A percentile compares a stretch with the other conserved stretches of the same genome.
Evolutionary conservation across 2,113 vertebrate genomes (phyloP).

Genomic region (Mobula birostris): DNA sequence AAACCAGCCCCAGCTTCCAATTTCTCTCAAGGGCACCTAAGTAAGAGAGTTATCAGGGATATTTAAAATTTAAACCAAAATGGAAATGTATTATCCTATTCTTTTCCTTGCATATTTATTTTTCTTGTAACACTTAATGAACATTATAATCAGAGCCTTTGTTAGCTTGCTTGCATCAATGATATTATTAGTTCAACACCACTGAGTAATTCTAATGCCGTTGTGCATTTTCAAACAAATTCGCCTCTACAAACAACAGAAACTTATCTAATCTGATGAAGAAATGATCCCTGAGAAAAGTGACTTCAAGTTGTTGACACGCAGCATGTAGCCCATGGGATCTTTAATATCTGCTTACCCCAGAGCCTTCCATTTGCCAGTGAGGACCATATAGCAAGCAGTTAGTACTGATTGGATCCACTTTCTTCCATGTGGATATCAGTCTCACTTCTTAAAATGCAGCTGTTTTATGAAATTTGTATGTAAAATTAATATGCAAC

Average conservation of each 20-base stretch:
- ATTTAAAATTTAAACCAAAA: not conserved
- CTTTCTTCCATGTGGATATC: no score
- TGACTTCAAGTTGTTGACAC: not conserved
- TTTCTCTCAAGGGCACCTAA: not conserved
- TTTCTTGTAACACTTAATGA: not conserved
- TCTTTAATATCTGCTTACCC: no score
- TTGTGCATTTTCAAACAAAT: not conserved
- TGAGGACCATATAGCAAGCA: no score
- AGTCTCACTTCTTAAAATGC: no score
- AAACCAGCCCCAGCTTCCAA: no score
- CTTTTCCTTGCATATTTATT: not conserved
- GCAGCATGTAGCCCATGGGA: no score
- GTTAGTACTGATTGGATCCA: no score
- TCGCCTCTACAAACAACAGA: not conserved
- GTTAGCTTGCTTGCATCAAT: not conserved
- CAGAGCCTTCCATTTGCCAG: no score
- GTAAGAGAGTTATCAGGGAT: not conserved
- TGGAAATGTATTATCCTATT: constrained; percentile 2
- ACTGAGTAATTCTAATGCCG: not conserved
- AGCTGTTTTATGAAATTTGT: no score
- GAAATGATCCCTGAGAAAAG: not conserved
- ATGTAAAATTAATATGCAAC: no score
- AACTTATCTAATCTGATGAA: not conserved
- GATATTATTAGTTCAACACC: not conserved
- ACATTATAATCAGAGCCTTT: not conserved